A percentile compares a stretch with the other conserved stretches of the same genome.
These are phyloP conservation scores for Harpegnathos saltator DNA, from an alignment of 1,140 invertebrate species.

Conservation along the genomic window DNA sequence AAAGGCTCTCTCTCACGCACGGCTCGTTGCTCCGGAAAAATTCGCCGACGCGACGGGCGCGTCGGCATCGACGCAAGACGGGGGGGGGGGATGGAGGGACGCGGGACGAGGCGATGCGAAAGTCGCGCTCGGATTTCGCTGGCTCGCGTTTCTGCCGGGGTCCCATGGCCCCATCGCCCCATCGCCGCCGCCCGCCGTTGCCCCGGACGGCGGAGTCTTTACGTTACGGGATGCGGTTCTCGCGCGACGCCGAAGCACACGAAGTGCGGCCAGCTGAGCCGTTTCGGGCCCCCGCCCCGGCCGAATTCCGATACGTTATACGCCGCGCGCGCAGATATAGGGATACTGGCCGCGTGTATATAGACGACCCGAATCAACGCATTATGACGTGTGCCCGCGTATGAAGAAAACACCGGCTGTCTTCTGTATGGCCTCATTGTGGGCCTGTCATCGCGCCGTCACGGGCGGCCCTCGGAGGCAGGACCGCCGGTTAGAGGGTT, in stretches of 20 bases:
- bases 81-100: too few relatives aligned
- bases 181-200: too few relatives aligned
- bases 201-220: not conserved
- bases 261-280: slow-evolving; percentile 79
- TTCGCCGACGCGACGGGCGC: slow-evolving; percentile 57
- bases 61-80: too few relatives aligned
- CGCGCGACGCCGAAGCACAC: slow-evolving; percentile 70
- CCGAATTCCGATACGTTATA: slow-evolving; percentile 70
- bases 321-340: slow-evolving; percentile 17
- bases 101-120: slow-evolving; percentile 24
- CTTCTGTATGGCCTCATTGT: slow-evolving; percentile 82
- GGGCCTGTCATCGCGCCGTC: slow-evolving; percentile 81
- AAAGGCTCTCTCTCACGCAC: slow-evolving; percentile 53
- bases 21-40: slow-evolving; percentile 64
- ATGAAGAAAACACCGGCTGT: slow-evolving; percentile 74
- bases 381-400: slow-evolving; percentile 80
- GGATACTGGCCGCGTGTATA: slow-evolving; percentile 12
- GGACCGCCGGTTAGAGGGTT: slow-evolving; percentile 65
- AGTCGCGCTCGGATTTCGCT: slow-evolving; percentile 70
- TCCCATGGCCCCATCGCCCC: too few relatives aligned
- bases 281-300: slow-evolving; percentile 3
- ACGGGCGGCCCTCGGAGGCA: slow-evolving; percentile 54
- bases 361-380: slow-evolving; percentile 66
- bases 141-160: slow-evolving; percentile 38
- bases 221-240: slow-evolving; percentile 33